Conservation (phyloP, 2,797 vertebrate genomes). For the Phrynocephalus forsythii region DNA sequence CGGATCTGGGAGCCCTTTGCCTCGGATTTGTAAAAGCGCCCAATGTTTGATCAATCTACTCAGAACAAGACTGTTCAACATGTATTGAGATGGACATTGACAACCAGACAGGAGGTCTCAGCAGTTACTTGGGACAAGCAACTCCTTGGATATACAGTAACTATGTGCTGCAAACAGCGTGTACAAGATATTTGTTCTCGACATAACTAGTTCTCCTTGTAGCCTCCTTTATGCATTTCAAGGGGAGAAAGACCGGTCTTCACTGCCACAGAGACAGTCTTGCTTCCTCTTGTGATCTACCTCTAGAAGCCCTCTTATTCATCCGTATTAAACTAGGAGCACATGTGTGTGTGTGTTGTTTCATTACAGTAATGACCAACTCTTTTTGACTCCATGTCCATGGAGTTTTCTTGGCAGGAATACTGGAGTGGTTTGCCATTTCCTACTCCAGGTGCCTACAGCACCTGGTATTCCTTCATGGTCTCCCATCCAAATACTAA, state of each 20-base stretch:
- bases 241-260: neutral
- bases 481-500: too few species aligned
- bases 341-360: too few species aligned
- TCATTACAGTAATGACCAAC: too few species aligned
- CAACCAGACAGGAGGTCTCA: neutral
- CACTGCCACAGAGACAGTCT: neutral
- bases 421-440: too few species aligned
- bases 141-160: neutral
- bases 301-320: neutral
- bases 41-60: neutral
- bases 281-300: neutral
- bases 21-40: too few species aligned
- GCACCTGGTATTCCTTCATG: too few species aligned
- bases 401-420: too few species aligned
- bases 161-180: neutral
- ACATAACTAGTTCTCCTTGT: neutral
- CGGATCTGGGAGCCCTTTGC: too few species aligned
- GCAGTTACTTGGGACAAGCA: neutral
- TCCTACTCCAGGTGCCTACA: too few species aligned
- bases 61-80: neutral
- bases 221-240: neutral
- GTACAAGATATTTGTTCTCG: neutral
- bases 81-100: neutral
- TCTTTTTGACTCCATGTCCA: too few species aligned
- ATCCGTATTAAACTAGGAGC: neutral